These are phyloP conservation scores for Stegodyphus mimosarum DNA, from an alignment of 1,140 invertebrate species.

Conservation along the genomic window DNA sequence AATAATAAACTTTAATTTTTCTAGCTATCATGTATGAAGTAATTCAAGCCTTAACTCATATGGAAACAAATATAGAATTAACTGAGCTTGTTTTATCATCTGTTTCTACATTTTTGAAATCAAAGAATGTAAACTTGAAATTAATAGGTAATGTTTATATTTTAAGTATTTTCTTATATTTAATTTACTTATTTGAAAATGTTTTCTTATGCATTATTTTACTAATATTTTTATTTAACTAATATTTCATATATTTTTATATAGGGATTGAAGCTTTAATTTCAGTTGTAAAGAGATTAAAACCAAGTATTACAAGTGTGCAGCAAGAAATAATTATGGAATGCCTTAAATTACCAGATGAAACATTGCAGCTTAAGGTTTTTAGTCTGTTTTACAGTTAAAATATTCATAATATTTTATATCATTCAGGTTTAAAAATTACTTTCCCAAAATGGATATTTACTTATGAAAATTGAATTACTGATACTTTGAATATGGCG, in stretches of 20 bases:
- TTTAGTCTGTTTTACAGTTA: not conserved
- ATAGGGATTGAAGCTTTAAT: slow-evolving; percentile 48
- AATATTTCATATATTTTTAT: not conserved
- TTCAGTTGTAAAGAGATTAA: slow-evolving; percentile 24
- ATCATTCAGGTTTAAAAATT: too few relatives aligned
- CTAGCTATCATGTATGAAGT: slow-evolving; percentile 54
- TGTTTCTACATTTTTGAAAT: slow-evolving; percentile 45
- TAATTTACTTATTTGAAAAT: not conserved
- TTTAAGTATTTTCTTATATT: not conserved
- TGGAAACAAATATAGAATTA: slow-evolving; percentile 22
- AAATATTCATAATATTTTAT: not conserved
- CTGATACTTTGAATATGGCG: too few relatives aligned
- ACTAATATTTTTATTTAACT: not conserved
- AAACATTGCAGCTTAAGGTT: slow-evolving; percentile 35
- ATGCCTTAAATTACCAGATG: slow-evolving; percentile 43
- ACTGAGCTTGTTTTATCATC: slow-evolving; percentile 41
- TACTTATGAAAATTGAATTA: too few relatives aligned
- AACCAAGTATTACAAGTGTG: slow-evolving; percentile 37
- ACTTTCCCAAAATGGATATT: too few relatives aligned
- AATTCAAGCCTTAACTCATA: slow-evolving; percentile 29
- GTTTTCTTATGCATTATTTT: not conserved
- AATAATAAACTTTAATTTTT: slow-evolving; percentile 8
- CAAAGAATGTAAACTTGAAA: slow-evolving; percentile 54
- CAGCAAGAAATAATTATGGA: slow-evolving; percentile 59
- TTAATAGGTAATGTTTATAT: slow-evolving; percentile 40